Base-by-base conservation (phyloP, 2,113 vertebrate genomes). In the Delphinus delphis region DNA sequence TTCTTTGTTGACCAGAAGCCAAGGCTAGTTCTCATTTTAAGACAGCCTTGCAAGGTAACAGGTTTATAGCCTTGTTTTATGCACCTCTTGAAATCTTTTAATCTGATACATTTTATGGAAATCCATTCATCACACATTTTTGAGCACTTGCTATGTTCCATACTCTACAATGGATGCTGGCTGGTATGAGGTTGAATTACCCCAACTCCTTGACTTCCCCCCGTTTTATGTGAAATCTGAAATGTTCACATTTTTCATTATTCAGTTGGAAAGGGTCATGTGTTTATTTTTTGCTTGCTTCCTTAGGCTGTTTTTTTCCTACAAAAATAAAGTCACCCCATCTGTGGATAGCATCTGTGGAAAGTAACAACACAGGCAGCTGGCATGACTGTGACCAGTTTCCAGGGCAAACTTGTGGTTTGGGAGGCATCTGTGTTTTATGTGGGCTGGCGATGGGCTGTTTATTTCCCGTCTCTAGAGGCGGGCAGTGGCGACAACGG, bases 381-480 rank as follows among this genome's bases (percentile, higher is more conserved):
- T 96, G 89, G 63, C 41, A 31, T 20, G 77, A 63, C 67, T 68
- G 41, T 60, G 77, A 94, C 73, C 86, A 91, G 73, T 95, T 94
- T 95, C 91, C 82, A 95, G 92, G 73, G 63, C 86, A 95, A 93
- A 96, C 91, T 60, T 96, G 79, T 65, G 83, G 82, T 87, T 96
- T 76, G 58, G 83, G 92, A 96, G 83, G 79, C 95, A 95, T 93
- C 86, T 97, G 82, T 38, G 67, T 93, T 97, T 92, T 92, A 74
- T 80, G 79, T 92, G 79, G 83, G 47, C 77, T 95, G 93, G 88
- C 86, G 36, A 95, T 71, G 71, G 86, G 82, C 79, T 97, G 81
- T 96, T 95, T 96, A 76, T 95, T 97, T 97, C 63, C 93, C 10
- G 1, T 85, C 67, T 79, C 44, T 77, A 76, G 60, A 85, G 21